Conservation (phyloP, 2,113 vertebrate genomes). For the Macaca fascicularis region T2T-MFA8v1.1 NC_088381.1:58405501-58406000, state of each 20-base stretch:
- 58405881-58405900: not conserved
- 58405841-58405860: not conserved
- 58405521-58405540: not conserved
- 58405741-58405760: not conserved
- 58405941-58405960: too few species aligned
- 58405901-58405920: not conserved
- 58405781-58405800: fast-evolving
- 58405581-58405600: fast-evolving
- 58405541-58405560: not conserved
- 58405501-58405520: not conserved
- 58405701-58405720: not conserved
- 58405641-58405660: too few species aligned
- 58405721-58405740: not conserved
- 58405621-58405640: not conserved
- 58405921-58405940: not conserved
- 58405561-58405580: too few species aligned
- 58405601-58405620: not conserved
- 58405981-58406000: not conserved
- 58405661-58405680: not conserved
- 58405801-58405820: not conserved
- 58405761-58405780: not conserved
- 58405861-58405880: not conserved
- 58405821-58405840: not conserved
- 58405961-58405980: not conserved
- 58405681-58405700: not conserved